phyloP scores from a whole-genome alignment of 2,113 vertebrate genomes.

The Egretta garzetta region DNA sequence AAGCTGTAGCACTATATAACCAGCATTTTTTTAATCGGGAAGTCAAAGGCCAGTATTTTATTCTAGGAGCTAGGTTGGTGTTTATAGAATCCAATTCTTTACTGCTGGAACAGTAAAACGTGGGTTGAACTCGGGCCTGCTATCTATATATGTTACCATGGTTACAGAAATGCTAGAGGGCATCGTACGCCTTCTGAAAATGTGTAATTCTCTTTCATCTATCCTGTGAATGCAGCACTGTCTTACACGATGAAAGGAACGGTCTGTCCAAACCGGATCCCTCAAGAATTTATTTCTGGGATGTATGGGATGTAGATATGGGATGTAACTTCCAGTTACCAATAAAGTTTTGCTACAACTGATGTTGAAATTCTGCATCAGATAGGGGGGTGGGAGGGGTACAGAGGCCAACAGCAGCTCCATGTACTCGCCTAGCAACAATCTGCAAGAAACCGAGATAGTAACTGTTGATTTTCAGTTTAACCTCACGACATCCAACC shows the following conservation, averaged over 20 bases:
- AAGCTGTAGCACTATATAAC: neutral
- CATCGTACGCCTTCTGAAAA: neutral
- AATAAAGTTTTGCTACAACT: accelerated
- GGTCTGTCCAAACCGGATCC: neutral
- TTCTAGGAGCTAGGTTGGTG: neutral
- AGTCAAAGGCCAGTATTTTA: neutral
- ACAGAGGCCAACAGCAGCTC: neutral
- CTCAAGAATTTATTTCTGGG: neutral
- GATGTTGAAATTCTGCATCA: neutral
- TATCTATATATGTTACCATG: neutral
- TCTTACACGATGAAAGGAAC: neutral
- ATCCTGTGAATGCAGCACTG: neutral
- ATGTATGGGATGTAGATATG: neutral
- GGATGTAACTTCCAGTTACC: neutral
- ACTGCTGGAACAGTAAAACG: neutral
- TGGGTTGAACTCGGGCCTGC: neutral
- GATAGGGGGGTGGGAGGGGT: neutral
- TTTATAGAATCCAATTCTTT: neutral
- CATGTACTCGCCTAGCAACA: neutral
- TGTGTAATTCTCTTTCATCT: neutral
- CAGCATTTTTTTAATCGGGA: neutral
- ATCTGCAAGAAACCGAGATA: accelerated
- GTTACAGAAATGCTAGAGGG: neutral
- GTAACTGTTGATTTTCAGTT: neutral
- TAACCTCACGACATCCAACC: accelerated